A percentile compares a stretch with the other conserved stretches of the same genome.
Evolutionary conservation across 2,888 invertebrate species (phyloP).

Genomic region (Digitonthophagus gazella): DNA sequence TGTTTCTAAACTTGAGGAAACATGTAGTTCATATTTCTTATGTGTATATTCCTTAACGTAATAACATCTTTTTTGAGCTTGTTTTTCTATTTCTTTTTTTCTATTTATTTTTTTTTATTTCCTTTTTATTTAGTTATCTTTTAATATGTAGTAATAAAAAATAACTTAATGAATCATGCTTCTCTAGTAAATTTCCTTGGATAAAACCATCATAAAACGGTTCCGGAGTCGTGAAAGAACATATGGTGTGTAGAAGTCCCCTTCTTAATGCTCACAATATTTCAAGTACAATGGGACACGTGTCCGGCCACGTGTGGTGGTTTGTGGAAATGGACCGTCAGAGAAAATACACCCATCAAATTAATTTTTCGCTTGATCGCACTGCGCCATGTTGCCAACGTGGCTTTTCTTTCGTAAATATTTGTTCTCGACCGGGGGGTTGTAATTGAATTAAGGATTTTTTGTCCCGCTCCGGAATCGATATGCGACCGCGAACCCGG

Average conservation of each 20-base stretch:
- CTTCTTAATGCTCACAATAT: conserved; percentile 9
- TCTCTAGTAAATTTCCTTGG: too few relatives aligned
- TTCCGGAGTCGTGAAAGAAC: background rate
- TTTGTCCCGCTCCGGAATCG: background rate
- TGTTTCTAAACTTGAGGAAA: background rate
- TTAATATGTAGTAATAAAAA: too few relatives aligned
- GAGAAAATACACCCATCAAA: conserved; percentile 5
- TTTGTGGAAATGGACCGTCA: conserved; percentile 2
- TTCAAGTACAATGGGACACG: conserved; percentile 13
- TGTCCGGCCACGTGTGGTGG: conserved; percentile 5
- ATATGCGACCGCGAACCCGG: background rate
- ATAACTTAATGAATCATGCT: too few relatives aligned
- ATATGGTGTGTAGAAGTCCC: background rate
- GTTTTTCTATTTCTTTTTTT: too few relatives aligned
- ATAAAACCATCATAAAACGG: too few relatives aligned
- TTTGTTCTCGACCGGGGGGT: background rate
- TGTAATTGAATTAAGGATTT: background rate
- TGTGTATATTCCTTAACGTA: background rate
- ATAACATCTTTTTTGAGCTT: too few relatives aligned
- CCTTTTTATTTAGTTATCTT: too few relatives aligned
- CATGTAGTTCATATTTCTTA: background rate
- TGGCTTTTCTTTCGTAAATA: background rate
- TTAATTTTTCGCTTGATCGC: conserved; percentile 12
- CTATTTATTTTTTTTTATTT: too few relatives aligned
- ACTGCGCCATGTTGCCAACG: background rate